Conservation (phyloP, 2,888 invertebrate species). For the Tetrapedia diversipes region DNA sequence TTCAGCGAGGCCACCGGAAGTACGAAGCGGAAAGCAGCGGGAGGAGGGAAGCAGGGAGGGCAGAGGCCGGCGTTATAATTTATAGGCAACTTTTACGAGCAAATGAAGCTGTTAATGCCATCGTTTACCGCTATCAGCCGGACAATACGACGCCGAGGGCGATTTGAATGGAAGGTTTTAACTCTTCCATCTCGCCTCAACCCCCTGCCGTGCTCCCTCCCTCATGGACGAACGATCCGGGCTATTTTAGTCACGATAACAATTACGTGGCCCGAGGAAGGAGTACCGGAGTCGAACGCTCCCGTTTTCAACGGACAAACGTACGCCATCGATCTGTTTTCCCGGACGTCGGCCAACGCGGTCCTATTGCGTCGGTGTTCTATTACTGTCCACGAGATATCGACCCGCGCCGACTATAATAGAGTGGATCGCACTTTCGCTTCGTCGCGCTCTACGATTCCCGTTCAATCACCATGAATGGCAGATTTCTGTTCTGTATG, state of each 20-base stretch:
- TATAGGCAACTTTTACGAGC: constrained; percentile 17
- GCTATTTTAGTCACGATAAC: constrained; percentile 23
- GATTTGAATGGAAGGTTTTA: constrained; percentile 9
- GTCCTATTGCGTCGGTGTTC: constrained; percentile 45
- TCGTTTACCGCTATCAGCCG: constrained; percentile 13
- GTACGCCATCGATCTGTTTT: constrained; percentile 37
- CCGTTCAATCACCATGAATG: background rate
- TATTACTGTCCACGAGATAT: constrained; percentile 53
- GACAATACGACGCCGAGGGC: constrained; percentile 9
- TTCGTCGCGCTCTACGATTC: constrained; percentile 2
- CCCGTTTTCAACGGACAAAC: constrained; percentile 8
- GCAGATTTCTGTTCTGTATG: background rate
- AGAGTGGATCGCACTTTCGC: constrained; percentile 21
- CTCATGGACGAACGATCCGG: background rate
- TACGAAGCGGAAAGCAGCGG: background rate
- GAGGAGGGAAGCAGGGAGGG: too few species aligned
- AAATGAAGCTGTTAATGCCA: constrained; percentile 23
- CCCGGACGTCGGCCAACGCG: constrained; percentile 9
- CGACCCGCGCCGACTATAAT: constrained; percentile 30
- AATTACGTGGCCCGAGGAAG: constrained; percentile 3
- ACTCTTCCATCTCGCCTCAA: constrained; percentile 5
- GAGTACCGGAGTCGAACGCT: constrained; percentile 8
- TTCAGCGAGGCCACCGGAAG: background rate
- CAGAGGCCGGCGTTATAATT: too few species aligned
- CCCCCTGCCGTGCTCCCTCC: too few species aligned